Conservation (phyloP, 2,888 invertebrate genomes). For the Apamea anceps region DNA sequence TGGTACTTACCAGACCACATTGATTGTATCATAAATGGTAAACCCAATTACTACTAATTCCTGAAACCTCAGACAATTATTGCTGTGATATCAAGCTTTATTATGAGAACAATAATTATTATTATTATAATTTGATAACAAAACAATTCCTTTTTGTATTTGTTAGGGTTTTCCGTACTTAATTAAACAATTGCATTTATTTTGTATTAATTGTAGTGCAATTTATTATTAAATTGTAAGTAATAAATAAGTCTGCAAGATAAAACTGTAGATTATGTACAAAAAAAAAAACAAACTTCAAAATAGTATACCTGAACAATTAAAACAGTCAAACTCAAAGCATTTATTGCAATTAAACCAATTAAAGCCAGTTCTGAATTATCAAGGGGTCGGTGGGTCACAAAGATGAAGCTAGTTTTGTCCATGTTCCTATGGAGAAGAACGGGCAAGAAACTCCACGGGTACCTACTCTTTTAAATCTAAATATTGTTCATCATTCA, state of each 20-base stretch:
- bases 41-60: background rate
- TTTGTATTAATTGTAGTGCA: slow-evolving; percentile 4
- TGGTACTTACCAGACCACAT: background rate
- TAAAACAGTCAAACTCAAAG: background rate
- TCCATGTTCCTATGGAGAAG: background rate
- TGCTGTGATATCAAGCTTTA: background rate
- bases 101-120: background rate
- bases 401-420: background rate
- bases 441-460: background rate
- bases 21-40: background rate
- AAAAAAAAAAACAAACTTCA: background rate
- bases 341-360: background rate
- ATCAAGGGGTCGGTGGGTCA: background rate
- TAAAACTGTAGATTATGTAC: background rate
- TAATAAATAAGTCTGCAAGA: background rate
- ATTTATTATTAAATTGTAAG: background rate
- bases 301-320: background rate
- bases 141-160: background rate
- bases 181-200: background rate
- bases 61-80: slow-evolving; percentile 1
- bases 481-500: background rate
- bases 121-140: background rate
- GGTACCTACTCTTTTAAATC: no score
- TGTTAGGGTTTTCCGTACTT: no score
- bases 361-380: background rate